Evolutionary conservation across 2,113 vertebrate genomes (phyloP).

Genomic region (Tautogolabrus adspersus): DNA sequence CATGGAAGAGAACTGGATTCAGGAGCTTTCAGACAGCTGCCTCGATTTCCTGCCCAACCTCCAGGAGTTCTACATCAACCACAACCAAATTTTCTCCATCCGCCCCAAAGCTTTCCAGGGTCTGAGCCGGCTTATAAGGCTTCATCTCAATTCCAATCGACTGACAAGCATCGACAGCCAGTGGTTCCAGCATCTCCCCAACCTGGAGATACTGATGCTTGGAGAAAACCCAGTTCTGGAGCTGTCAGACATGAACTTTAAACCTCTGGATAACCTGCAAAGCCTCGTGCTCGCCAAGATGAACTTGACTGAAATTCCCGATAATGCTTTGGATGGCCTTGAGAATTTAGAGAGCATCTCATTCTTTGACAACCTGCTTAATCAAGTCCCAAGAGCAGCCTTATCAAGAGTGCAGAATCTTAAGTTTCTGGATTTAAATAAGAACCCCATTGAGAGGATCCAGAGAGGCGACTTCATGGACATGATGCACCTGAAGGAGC

Average conservation of each 20-base stretch:
- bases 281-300: slow-evolving; percentile 94
- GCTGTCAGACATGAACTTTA: slow-evolving; percentile 90
- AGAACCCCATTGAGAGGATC: slow-evolving; percentile 94
- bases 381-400: slow-evolving; percentile 80
- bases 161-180: slow-evolving; percentile 87
- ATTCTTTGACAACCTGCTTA: slow-evolving; percentile 93
- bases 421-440: slow-evolving; percentile 96
- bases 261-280: slow-evolving; percentile 90
- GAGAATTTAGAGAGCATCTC: slow-evolving; percentile 95
- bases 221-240: slow-evolving; percentile 93
- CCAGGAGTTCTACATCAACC: slow-evolving; percentile 96
- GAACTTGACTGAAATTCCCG: slow-evolving; percentile 92
- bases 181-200: slow-evolving; percentile 91
- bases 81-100: slow-evolving; percentile 91
- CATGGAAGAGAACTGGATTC: slow-evolving; percentile 94
- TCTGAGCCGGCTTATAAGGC: slow-evolving; percentile 89
- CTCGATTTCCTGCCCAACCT: slow-evolving; percentile 88
- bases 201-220: slow-evolving; percentile 94
- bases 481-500: slow-evolving; percentile 93
- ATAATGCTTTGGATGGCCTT: slow-evolving; percentile 89
- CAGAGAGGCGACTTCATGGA: slow-evolving; percentile 92
- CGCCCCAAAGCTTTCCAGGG: slow-evolving; percentile 89
- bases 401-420: slow-evolving; percentile 88
- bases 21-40: slow-evolving; percentile 88
- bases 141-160: slow-evolving; percentile 95